Evolutionary conservation across 2,113 vertebrate genomes (phyloP).

Genomic region (Hippocampus zosterae): DNA sequence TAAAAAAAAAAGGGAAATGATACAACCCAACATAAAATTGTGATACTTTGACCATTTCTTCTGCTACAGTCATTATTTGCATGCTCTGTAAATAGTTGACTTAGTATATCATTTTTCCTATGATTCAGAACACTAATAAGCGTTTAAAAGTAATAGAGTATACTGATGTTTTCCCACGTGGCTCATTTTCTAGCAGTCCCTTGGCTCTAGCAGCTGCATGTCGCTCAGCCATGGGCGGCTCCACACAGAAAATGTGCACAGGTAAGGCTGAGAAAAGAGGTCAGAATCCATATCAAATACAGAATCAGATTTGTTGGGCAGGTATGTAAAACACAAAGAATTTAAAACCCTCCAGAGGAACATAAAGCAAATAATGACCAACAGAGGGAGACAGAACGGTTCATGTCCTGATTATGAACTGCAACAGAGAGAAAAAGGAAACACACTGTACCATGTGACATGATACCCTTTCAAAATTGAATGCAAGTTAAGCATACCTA

Average conservation of each 20-base stretch:
- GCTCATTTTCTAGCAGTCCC: slow-evolving; percentile 32
- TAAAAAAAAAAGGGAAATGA: not conserved
- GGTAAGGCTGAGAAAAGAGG: slow-evolving; percentile 36
- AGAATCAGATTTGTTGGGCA: too few relatives aligned
- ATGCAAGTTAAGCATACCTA: too few relatives aligned
- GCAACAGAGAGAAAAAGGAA: not conserved
- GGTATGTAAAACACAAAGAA: too few relatives aligned
- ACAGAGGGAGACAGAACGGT: too few relatives aligned
- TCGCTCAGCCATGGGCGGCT: slow-evolving; percentile 31
- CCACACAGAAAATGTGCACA: slow-evolving; percentile 65
- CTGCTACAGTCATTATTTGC: not conserved
- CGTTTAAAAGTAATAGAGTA: not conserved
- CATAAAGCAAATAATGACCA: too few relatives aligned
- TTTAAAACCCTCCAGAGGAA: too few relatives aligned
- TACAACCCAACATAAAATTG: not conserved
- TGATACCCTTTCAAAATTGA: too few relatives aligned
- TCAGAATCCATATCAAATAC: not conserved
- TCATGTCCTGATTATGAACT: not conserved
- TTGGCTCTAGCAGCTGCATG: accelerated
- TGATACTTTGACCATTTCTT: accelerated
- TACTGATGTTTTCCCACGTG: not conserved
- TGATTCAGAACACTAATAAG: not conserved
- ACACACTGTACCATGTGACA: not conserved
- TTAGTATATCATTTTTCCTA: not conserved
- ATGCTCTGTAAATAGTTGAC: not conserved